Evolutionary conservation across 2,888 invertebrate species (phyloP).

Genomic region (Sclerodermus sp.): DNA sequence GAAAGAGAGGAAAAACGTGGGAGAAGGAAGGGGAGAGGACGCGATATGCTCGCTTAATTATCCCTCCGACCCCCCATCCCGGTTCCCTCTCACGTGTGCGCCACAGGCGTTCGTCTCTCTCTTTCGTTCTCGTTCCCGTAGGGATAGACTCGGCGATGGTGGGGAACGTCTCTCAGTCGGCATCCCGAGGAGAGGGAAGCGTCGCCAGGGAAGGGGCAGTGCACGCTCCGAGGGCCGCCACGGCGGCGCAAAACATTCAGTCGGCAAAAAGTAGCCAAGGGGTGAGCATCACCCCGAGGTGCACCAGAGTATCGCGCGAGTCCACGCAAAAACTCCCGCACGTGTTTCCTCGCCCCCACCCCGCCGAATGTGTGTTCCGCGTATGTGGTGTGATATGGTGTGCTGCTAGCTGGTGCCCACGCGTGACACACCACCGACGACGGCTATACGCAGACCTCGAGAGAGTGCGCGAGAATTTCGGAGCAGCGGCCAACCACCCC

Average conservation of each 20-base stretch:
- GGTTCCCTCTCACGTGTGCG: conserved; percentile 25
- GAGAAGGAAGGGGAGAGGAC: conserved; percentile 22
- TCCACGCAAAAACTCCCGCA: background rate
- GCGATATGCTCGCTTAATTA: conserved; percentile 55
- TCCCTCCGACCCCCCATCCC: conserved; percentile 37
- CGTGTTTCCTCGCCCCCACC: background rate
- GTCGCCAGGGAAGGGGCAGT: conserved; percentile 21
- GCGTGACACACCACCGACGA: no score
- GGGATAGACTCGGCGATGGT: conserved; percentile 19
- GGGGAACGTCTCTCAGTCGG: background rate
- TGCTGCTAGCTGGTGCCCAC: no score
- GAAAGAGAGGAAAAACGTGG: conserved; percentile 19
- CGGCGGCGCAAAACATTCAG: conserved; percentile 57
- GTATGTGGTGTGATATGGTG: no score
- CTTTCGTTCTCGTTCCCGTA: conserved; percentile 8
- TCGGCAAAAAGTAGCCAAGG: conserved; percentile 59
- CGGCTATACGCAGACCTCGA: no score
- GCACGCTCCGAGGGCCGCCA: conserved; percentile 37
- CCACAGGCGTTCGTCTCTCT: conserved; percentile 8
- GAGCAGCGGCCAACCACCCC: no score
- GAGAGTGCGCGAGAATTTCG: no score
- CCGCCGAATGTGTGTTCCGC: background rate
- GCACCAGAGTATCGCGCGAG: conserved; percentile 1
- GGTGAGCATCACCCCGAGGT: conserved; percentile 52
- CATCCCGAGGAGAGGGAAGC: background rate